Conservation (phyloP, 2,113 vertebrate species). For the Pipra filicauda region DNA sequence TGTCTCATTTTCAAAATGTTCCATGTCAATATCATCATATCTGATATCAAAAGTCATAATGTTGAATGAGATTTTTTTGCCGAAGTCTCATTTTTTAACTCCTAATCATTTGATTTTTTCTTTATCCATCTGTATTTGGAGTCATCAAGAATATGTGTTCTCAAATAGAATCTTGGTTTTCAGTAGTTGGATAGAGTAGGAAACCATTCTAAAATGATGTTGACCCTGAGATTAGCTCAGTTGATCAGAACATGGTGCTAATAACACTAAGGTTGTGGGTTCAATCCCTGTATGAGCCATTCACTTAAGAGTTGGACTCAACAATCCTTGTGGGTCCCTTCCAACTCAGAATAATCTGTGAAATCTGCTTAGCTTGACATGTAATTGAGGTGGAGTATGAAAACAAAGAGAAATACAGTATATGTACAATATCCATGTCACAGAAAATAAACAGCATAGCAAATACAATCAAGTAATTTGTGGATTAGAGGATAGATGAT, state of each 20-base stretch:
- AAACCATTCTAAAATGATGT: not conserved
- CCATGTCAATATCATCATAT: not conserved
- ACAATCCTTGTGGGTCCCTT: not conserved
- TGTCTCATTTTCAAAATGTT: not conserved
- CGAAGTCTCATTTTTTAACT: not conserved
- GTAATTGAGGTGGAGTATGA: not conserved
- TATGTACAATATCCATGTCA: not conserved
- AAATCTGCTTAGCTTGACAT: not conserved
- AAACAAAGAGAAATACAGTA: not conserved
- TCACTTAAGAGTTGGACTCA: not conserved
- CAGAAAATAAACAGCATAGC: not conserved
- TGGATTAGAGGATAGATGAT: not conserved
- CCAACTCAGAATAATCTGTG: not conserved
- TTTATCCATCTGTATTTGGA: not conserved
- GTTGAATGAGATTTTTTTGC: not conserved
- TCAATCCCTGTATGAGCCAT: not conserved
- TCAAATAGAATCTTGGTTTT: not conserved
- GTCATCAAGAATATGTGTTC: not conserved
- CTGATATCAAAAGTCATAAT: not conserved
- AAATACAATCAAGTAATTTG: not conserved
- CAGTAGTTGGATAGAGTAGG: not conserved
- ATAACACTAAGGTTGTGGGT: not conserved
- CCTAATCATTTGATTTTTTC: not conserved
- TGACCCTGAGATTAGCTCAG: not conserved
- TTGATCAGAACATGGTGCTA: not conserved